phyloP scores from a whole-genome alignment of 2,888 invertebrate species.

The Punctoribates punctum region DNA sequence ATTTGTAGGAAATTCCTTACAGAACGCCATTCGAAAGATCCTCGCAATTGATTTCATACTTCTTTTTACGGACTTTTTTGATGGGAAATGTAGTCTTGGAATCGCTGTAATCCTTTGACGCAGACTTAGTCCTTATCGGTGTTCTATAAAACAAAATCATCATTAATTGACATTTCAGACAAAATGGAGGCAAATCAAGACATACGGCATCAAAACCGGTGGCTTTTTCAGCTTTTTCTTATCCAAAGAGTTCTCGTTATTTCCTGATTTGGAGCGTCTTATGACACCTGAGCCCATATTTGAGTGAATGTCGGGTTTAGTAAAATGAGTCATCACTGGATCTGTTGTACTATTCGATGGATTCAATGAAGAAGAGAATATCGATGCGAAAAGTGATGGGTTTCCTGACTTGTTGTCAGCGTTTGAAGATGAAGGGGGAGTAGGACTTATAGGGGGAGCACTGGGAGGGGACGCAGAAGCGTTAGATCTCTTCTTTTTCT shows the following conservation, averaged over 20 bases:
- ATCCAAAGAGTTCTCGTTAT: not conserved
- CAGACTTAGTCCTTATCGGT: conserved; percentile 13
- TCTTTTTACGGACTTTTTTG: conserved; percentile 14
- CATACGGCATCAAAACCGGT: not conserved
- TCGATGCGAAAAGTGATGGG: conserved; percentile 13
- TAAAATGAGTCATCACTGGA: not conserved
- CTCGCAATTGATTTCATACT: conserved; percentile 2
- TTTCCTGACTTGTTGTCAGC: not conserved
- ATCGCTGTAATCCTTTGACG: conserved; percentile 30
- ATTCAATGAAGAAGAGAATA: conserved; percentile 18
- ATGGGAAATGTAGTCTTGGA: not conserved
- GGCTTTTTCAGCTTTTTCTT: conserved; percentile 13
- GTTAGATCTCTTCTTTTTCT: conserved; percentile 22
- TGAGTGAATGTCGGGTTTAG: not conserved
- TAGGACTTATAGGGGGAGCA: not conserved
- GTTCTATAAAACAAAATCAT: not conserved
- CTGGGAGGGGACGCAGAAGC: conserved; percentile 1
- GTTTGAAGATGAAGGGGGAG: not conserved
- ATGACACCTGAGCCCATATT: not conserved
- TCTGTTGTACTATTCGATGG: not conserved
- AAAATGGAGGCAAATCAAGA: not conserved
- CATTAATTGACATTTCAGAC: not conserved
- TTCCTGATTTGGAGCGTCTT: not conserved
- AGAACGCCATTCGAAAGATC: not conserved
- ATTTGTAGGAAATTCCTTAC: not conserved